Percentiles rank a stretch among this genome's conserved stretches.
Conservation (phyloP, 1,140 invertebrate species). For the Lysiphlebus fabarum region DNA sequence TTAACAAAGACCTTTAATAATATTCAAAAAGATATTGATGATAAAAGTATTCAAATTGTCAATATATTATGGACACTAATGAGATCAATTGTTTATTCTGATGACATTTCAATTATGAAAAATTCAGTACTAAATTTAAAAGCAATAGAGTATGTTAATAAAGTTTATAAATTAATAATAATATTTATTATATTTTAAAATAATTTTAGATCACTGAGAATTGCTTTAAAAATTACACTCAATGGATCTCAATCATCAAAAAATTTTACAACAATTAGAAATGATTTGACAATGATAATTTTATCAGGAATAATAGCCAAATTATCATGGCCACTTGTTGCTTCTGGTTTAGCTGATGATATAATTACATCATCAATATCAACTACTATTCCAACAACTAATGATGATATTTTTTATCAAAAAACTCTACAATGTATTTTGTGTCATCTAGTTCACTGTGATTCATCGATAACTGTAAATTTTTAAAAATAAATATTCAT, state of each 20-base stretch:
- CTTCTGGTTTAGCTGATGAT: slow-evolving; percentile 36
- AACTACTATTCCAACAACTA: slow-evolving; percentile 22
- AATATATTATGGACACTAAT: slow-evolving; percentile 37
- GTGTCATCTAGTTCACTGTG: slow-evolving; percentile 20
- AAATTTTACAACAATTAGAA: slow-evolving; percentile 32
- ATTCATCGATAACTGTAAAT: slow-evolving; percentile 25
- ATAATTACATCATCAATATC: slow-evolving; percentile 28
- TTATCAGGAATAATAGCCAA: slow-evolving; percentile 31
- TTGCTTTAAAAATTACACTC: slow-evolving; percentile 33
- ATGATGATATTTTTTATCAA: slow-evolving; percentile 34
- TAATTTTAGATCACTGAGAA: slow-evolving; percentile 34
- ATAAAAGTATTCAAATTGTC: slow-evolving; percentile 24
- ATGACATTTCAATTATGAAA: slow-evolving; percentile 8
- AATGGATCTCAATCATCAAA: slow-evolving; percentile 19
- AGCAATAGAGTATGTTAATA: slow-evolving; percentile 35
- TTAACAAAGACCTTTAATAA: slow-evolving; percentile 7
- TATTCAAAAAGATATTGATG: no score
- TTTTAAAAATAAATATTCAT: background rate
- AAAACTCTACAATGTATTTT: slow-evolving; percentile 36
- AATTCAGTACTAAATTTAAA: slow-evolving; percentile 17
- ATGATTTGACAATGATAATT: slow-evolving; percentile 40
- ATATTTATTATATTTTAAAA: slow-evolving; percentile 8
- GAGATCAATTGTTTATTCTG: slow-evolving; percentile 26
- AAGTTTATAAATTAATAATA: slow-evolving; percentile 3
- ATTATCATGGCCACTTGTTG: slow-evolving; percentile 36